Evolutionary conservation across 2,113 vertebrate species (phyloP).

Genomic region (Phalacrocorax aristotelis): DNA sequence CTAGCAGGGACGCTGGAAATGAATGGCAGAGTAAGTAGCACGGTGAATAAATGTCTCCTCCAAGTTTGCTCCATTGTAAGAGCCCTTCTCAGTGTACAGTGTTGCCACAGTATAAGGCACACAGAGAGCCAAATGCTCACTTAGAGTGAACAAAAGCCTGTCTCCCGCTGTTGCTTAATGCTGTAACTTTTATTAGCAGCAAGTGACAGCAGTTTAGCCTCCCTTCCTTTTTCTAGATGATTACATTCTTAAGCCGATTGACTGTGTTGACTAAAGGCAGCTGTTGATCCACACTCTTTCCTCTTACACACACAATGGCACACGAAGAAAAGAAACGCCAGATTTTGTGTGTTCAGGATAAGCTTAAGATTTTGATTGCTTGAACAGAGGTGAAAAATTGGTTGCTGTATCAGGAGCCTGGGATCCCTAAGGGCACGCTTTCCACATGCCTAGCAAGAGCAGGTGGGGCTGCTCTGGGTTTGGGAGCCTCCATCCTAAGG

Average conservation of each 20-base stretch:
- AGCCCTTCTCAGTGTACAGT: background rate
- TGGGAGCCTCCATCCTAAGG: background rate
- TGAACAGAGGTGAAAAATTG: background rate
- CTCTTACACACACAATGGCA: constrained; percentile 36
- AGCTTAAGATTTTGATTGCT: constrained; percentile 8
- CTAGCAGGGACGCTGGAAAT: background rate
- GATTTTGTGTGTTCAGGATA: background rate
- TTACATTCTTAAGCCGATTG: constrained; percentile 56
- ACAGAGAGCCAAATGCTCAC: constrained; percentile 21
- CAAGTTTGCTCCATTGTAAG: background rate
- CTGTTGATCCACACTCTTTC: constrained; percentile 42
- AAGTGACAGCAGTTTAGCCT: constrained; percentile 19
- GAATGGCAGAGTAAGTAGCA: background rate
- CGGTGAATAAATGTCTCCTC: background rate
- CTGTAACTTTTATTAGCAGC: constrained; percentile 39
- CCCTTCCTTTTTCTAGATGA: constrained; percentile 29
- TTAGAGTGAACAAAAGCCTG: constrained; percentile 26
- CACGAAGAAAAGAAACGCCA: background rate
- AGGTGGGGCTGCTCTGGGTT: background rate
- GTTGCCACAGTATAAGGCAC: background rate
- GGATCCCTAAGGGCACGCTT: background rate
- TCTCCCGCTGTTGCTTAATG: constrained; percentile 47
- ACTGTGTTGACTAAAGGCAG: constrained; percentile 41
- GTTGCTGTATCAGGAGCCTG: background rate
- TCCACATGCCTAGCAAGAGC: background rate